phyloP scores from a whole-genome alignment of 2,888 invertebrate species.

The Anorthoa munda region DNA sequence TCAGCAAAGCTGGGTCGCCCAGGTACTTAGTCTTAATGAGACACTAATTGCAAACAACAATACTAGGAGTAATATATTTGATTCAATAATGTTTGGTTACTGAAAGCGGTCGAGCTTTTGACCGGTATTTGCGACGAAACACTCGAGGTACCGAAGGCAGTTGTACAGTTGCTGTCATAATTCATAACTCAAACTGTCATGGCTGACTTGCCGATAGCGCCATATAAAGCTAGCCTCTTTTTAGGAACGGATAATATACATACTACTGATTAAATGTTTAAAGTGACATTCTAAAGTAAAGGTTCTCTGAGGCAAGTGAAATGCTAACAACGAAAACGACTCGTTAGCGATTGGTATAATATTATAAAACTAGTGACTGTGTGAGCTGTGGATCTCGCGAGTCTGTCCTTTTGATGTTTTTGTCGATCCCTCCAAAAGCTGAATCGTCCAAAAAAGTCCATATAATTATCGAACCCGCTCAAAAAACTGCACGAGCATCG shows the following conservation, averaged over 20 bases:
- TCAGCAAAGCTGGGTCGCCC: too few species aligned
- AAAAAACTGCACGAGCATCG: too few species aligned
- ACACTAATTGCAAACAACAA: neutral
- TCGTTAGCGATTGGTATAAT: too few species aligned
- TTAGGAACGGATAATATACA: neutral
- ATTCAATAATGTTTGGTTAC: neutral
- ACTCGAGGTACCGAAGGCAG: neutral
- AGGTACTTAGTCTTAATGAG: neutral
- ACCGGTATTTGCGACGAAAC: neutral
- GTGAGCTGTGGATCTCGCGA: too few species aligned
- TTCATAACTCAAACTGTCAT: conserved; percentile 13
- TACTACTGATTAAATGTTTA: neutral
- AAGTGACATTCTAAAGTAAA: neutral
- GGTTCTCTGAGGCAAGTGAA: neutral
- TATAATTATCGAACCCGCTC: too few species aligned
- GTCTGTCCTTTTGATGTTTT: too few species aligned
- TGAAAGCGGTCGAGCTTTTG: neutral
- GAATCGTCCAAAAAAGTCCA: too few species aligned
- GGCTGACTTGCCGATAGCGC: neutral
- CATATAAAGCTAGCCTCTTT: neutral
- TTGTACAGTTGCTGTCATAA: neutral
- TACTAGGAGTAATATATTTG: neutral
- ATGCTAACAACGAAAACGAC: too few species aligned
- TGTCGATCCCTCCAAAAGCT: too few species aligned
- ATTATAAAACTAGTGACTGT: too few species aligned